Evolutionary conservation across 1,140 invertebrate genomes (phyloP).

Genomic region (Drosophila carrolli): DNA sequence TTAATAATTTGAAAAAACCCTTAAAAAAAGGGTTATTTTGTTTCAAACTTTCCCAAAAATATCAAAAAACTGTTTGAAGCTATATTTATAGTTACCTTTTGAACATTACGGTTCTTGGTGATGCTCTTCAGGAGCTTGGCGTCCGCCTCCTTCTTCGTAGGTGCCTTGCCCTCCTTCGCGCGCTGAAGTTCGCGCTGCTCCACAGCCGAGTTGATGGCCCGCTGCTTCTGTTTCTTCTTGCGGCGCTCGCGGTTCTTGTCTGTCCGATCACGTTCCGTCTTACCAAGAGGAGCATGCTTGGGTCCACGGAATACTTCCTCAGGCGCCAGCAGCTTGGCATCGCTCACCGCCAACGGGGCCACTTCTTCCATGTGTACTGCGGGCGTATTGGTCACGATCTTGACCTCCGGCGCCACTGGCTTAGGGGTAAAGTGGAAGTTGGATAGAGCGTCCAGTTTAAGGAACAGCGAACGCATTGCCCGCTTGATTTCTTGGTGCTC

Average conservation of each 20-base stretch:
- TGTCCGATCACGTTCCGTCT: conserved; percentile 92
- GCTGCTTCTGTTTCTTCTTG: conserved; percentile 93
- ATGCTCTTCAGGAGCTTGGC: conserved; percentile 86
- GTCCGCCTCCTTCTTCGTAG: conserved; percentile 87
- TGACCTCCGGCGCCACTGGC: conserved; percentile 92
- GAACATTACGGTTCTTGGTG: conserved; percentile 88
- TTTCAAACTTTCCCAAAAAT: too few species aligned
- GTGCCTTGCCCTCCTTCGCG: conserved; percentile 84
- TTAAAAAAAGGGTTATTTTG: too few species aligned
- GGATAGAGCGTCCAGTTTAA: conserved; percentile 95
- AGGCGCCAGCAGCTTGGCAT: conserved; percentile 95
- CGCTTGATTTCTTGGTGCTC: conserved; percentile 91
- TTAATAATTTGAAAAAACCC: too few species aligned
- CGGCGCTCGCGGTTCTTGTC: conserved; percentile 96
- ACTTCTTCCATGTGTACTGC: conserved; percentile 98
- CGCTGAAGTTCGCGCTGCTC: conserved; percentile 85
- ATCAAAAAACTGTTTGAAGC: too few species aligned
- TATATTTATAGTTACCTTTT: conserved; percentile 83
- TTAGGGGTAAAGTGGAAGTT: conserved; percentile 98
- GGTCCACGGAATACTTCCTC: conserved; percentile 95
- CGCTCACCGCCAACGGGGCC: conserved; percentile 93
- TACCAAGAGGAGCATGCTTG: conserved; percentile 92
- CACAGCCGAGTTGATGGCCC: conserved; percentile 86
- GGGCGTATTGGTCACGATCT: conserved; percentile 95
- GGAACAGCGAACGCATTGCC: conserved; percentile 92